Evolutionary conservation across 2,797 vertebrate species (phyloP), one percentile per base, ranked within the genome.

Genomic region (Anisognathus igniventris): DNA sequence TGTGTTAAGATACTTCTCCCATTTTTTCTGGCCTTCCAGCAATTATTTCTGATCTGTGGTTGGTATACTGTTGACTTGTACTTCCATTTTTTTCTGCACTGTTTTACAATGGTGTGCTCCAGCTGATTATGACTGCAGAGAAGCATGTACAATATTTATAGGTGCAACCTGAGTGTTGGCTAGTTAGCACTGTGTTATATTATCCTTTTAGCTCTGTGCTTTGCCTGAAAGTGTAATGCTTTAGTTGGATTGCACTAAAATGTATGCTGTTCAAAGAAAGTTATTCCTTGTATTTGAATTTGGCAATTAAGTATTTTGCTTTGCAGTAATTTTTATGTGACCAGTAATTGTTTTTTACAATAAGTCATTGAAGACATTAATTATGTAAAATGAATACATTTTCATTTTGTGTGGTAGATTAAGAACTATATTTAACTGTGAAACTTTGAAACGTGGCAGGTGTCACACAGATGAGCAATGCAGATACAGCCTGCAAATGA

Each of bases 371-470:
- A 66, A 78, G 54, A 30, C 23, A n/a, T 35, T 48, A 64, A 30
- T 82, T 67, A 48, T 68, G 40, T 76, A 19, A 86, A 78, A 53
- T 71, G 22, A 78, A 40, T 25, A 7, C 17, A n/a, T 70, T 95
- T 95, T 84, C 64, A n/a, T 74, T 67, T 75, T 66, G 15, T 48
- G 67, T 53, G 82, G 86, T 92, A 80, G 44, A n/a, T 64, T 80
- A 62, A 76, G 65, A 65, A 28, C 91, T 97, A 94, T 95, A 95
- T 97, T 95, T 96, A 95, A 67, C 83, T 87, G 56, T 94, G 97
- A 96, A 95, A 95, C 93, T 91, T 90, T 68, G 73, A 44, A 75
- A 18, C 0, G 0, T 53, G 47, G 70, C 94, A 96, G 94, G 81
- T 97, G 96, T 61, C 88, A 76, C 0, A 0, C 77, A 84, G 90